These are phyloP conservation scores for Colostygia pectinataria DNA, from an alignment of 2,888 invertebrate genomes.

Conservation along the genomic window DNA sequence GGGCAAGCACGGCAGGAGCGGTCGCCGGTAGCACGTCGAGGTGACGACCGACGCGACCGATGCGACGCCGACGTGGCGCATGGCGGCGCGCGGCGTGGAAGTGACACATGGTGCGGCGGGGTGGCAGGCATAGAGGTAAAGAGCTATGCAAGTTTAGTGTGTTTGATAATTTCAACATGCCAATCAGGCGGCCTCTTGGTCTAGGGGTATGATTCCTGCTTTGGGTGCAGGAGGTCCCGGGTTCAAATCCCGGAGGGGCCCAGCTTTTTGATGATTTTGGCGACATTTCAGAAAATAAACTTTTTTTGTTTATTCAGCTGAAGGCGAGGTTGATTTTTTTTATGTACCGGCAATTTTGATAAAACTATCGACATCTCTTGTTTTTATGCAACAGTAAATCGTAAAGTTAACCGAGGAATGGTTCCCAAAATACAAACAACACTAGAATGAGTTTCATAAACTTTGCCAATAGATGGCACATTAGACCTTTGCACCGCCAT, in stretches of 20 bases:
- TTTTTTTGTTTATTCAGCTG: no score
- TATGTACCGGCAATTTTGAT: no score
- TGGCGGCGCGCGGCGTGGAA: not conserved
- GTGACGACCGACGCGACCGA: no score
- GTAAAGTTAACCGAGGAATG: not conserved
- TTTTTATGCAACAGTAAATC: not conserved
- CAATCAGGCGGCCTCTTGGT: constrained; percentile 82
- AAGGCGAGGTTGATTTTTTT: no score
- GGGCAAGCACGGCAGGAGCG: no score
- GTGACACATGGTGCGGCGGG: no score
- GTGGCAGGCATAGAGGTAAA: not conserved
- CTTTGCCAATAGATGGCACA: constrained; percentile 4
- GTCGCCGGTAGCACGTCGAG: no score
- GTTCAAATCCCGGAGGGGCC: constrained; percentile 89
- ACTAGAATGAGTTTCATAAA: no score
- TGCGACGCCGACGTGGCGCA: no score
- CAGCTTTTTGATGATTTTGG: constrained; percentile 47
- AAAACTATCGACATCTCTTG: constrained; percentile 1
- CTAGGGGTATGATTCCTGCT: constrained; percentile 89
- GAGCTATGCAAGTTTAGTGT: not conserved
- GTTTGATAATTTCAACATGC: constrained; percentile 6
- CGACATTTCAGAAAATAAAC: not conserved
- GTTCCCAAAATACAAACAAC: not conserved
- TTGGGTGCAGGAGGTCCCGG: constrained; percentile 89
- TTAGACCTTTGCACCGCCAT: constrained; percentile 2